phyloP scores from a whole-genome alignment of 2,797 vertebrate species.

The Chelidonichthys spinosus region DNA sequence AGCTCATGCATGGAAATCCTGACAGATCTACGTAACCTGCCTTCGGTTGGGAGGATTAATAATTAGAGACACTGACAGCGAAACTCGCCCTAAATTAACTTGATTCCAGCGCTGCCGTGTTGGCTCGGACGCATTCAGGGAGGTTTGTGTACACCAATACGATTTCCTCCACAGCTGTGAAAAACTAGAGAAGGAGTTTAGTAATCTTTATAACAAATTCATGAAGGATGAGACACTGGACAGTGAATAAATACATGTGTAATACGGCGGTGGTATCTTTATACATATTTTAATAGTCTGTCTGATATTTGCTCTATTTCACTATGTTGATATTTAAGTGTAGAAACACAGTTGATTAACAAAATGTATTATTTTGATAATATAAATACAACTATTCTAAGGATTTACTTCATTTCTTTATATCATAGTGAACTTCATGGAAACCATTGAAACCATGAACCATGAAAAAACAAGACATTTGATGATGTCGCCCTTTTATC shows the following conservation, averaged over 20 bases:
- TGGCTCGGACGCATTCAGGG: constrained; percentile 4
- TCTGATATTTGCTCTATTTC: neutral
- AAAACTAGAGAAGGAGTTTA: constrained; percentile 16
- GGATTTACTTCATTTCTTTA: neutral
- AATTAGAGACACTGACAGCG: constrained; percentile 41
- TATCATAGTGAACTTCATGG: neutral
- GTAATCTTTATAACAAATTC: constrained; percentile 19
- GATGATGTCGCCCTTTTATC: neutral
- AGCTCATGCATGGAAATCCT: constrained; percentile 43
- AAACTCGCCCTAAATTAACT: constrained; percentile 28
- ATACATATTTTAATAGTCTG: neutral
- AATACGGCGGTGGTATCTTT: neutral
- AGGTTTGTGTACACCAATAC: constrained; percentile 27
- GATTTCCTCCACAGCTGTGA: constrained; percentile 26
- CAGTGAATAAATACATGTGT: neutral
- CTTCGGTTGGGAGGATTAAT: constrained; percentile 33
- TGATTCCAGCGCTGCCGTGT: constrained; percentile 10
- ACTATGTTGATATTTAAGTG: neutral
- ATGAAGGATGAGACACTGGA: constrained; percentile 3
- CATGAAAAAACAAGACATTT: neutral
- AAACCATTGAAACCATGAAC: neutral
- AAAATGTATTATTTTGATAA: neutral
- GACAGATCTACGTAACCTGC: constrained; percentile 28
- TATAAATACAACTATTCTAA: neutral
- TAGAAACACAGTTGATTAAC: neutral